Percentiles rank a stretch among this genome's conserved stretches.
Evolutionary conservation across 2,888 invertebrate genomes (phyloP).

Genomic region (Caenorhabditis imperialis): DNA sequence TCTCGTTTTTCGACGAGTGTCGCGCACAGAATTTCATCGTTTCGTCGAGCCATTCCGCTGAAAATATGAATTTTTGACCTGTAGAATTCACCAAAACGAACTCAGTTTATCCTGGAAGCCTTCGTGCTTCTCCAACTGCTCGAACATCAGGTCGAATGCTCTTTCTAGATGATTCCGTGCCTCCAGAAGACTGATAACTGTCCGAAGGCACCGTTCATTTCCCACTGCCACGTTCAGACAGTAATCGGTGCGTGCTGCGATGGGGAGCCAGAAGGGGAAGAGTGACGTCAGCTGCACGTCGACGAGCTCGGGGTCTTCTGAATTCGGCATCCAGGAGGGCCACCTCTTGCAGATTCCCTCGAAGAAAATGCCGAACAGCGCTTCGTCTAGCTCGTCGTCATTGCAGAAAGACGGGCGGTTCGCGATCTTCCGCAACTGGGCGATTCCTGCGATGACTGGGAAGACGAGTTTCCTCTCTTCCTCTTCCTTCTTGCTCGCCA

Average conservation of each 20-base stretch:
- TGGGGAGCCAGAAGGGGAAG: conserved; percentile 69
- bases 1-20: conserved; percentile 30
- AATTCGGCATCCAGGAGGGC: conserved; percentile 24
- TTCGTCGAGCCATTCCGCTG: conserved; percentile 58
- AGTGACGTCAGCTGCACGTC: conserved; percentile 56
- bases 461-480: conserved; percentile 43
- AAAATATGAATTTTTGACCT: too few species aligned
- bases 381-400: conserved; percentile 72
- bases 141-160: conserved; percentile 69
- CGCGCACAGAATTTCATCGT: conserved; percentile 44
- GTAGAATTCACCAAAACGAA: too few species aligned
- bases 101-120: conserved; percentile 17
- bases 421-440: conserved; percentile 32
- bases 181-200: conserved; percentile 58
- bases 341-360: conserved; percentile 56
- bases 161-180: conserved; percentile 60
- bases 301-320: conserved; percentile 15
- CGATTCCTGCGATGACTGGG: conserved; percentile 53
- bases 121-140: conserved; percentile 45
- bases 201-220: conserved; percentile 25
- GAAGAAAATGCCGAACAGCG: conserved; percentile 65
- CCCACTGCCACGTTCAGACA: conserved; percentile 68
- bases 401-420: conserved; percentile 59
- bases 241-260: conserved; percentile 67
- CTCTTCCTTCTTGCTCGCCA: conserved; percentile 26